Percentiles rank a stretch among this genome's conserved stretches.
Evolutionary conservation across 2,113 vertebrate species (phyloP).

Genomic region (Oophaga pumilio): DNA sequence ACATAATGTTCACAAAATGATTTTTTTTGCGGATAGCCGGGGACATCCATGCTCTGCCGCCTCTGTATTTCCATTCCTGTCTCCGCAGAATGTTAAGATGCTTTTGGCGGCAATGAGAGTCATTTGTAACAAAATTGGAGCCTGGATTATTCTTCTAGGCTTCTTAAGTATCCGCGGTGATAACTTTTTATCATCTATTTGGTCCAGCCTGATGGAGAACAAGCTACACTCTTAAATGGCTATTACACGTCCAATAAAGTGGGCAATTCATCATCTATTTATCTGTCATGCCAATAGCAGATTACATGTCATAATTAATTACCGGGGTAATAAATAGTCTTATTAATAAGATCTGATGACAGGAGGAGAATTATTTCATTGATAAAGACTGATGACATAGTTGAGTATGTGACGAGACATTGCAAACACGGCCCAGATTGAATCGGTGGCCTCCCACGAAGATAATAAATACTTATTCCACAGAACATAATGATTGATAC

Average conservation of each 20-base stretch:
- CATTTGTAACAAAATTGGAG: conserved; percentile 15
- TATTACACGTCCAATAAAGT: conserved; percentile 73
- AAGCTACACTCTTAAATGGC: conserved; percentile 41
- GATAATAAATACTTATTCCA: conserved; percentile 96
- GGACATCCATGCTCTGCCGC: conserved; percentile 40
- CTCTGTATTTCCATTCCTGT: conserved; percentile 22
- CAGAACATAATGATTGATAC: conserved; percentile 94
- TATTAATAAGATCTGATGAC: conserved; percentile 85
- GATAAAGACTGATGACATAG: conserved; percentile 95
- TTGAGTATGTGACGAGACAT: conserved; percentile 82
- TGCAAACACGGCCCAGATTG: conserved; percentile 85
- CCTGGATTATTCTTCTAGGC: conserved; percentile 34
- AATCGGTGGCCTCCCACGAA: conserved; percentile 88
- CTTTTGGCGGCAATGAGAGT: conserved; percentile 44
- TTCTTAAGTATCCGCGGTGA: conserved; percentile 39
- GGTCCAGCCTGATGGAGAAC: conserved; percentile 38
- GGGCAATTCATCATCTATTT: conserved; percentile 91
- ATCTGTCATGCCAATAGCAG: conserved; percentile 82
- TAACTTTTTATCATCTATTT: conserved; percentile 53
- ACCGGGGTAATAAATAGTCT: conserved; percentile 87
- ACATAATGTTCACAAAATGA: conserved; percentile 52
- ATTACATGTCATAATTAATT: conserved; percentile 94
- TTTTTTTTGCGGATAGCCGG: conserved; percentile 32
- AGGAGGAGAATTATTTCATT: conserved; percentile 76
- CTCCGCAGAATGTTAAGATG: conserved; percentile 35